Evolutionary conservation across 2,888 invertebrate genomes (phyloP).

Genomic region (Limnephilus marmoratus): DNA sequence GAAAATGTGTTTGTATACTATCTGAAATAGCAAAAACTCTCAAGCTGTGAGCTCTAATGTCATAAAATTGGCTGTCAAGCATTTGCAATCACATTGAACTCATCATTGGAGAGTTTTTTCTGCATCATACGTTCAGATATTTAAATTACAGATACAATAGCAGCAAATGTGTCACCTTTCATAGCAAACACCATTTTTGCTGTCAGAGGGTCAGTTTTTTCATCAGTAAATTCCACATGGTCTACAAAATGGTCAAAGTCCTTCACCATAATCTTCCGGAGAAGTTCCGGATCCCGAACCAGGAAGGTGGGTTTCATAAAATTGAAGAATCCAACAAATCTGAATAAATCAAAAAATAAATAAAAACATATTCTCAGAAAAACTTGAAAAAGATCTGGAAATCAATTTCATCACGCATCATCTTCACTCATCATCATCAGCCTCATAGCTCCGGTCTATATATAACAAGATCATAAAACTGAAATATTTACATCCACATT

Average conservation of each 20-base stretch:
- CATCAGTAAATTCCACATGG: conserved; percentile 67
- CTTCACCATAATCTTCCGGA: conserved; percentile 68
- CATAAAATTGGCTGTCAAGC: background rate
- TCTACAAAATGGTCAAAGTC: conserved; percentile 69
- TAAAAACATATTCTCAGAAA: background rate
- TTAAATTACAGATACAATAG: background rate
- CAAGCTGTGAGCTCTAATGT: too few relatives aligned
- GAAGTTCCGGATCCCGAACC: conserved; percentile 69
- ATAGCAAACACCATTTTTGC: conserved; percentile 68
- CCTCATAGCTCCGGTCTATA: too few relatives aligned
- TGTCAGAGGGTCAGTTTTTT: conserved; percentile 68
- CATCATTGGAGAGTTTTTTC: background rate
- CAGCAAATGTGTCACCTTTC: conserved; percentile 63
- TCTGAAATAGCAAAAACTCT: too few relatives aligned
- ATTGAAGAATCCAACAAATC: conserved; percentile 67
- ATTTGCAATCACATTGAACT: background rate
- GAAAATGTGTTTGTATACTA: too few relatives aligned
- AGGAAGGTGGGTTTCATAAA: conserved; percentile 67
- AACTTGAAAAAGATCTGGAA: background rate
- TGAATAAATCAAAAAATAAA: background rate
- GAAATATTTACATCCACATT: too few relatives aligned
- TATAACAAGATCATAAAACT: too few relatives aligned
- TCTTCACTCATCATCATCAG: too few relatives aligned
- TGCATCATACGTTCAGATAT: background rate
- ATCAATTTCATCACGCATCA: background rate